phyloP scores from a whole-genome alignment of 1,140 invertebrate species.

The Homalodisca vitripennis region DNA sequence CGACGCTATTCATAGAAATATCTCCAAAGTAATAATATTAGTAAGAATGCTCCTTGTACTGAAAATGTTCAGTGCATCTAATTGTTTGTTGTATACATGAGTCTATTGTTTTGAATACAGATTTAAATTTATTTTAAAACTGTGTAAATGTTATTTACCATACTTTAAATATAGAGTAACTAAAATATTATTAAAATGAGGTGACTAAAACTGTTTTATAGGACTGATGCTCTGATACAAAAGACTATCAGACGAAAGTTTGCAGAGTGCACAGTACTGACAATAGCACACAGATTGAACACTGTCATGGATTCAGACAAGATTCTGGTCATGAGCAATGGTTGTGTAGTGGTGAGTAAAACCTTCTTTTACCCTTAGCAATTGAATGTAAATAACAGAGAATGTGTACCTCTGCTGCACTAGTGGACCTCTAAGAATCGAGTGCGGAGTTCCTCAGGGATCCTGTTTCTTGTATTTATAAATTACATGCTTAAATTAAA shows the following conservation, averaged over 20 bases:
- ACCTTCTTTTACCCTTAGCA: not conserved
- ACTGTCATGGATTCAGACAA: conserved; percentile 68
- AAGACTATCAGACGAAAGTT: conserved; percentile 60
- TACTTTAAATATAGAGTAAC: too few species aligned
- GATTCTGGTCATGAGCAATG: conserved; percentile 72
- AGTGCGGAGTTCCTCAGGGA: not conserved
- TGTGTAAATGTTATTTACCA: too few species aligned
- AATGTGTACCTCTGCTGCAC: not conserved
- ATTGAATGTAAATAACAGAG: not conserved
- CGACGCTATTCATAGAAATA: too few species aligned
- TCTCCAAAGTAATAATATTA: too few species aligned
- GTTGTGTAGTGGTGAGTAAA: conserved; percentile 49
- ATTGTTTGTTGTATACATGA: too few species aligned
- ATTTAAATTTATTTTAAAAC: too few species aligned
- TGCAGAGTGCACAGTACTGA: conserved; percentile 67
- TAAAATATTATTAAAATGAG: too few species aligned
- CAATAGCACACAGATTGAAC: conserved; percentile 76
- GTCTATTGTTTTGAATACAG: too few species aligned
- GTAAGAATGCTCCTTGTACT: too few species aligned
- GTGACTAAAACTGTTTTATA: conserved; percentile 46
- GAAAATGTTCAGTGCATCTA: too few species aligned
- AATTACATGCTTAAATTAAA: not conserved
- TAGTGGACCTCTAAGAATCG: not conserved
- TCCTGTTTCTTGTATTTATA: not conserved
- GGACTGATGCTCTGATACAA: conserved; percentile 62